A percentile compares a stretch with the other conserved stretches of the same genome.
Evolutionary conservation across 2,113 vertebrate species (phyloP).

Genomic region (Vireo altiloquus): DNA sequence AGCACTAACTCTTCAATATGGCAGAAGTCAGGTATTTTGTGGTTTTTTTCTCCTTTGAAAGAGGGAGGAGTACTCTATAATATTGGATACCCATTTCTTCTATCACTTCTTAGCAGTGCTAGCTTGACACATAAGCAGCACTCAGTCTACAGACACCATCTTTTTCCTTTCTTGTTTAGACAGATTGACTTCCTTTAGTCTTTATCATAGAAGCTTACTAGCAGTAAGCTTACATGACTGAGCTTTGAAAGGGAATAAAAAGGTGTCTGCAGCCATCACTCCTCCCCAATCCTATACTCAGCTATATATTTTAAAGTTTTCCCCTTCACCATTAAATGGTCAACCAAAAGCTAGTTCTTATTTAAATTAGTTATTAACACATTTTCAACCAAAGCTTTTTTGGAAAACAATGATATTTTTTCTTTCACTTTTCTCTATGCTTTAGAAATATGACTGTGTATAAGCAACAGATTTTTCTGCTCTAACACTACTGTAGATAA

Average conservation of each 20-base stretch:
- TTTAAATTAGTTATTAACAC: not conserved
- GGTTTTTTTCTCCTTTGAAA: not conserved
- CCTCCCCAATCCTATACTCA: not conserved
- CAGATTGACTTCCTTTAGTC: not conserved
- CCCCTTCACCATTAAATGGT: not conserved
- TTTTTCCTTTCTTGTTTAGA: not conserved
- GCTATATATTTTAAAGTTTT: not conserved
- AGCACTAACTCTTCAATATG: not conserved
- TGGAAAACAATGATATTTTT: not conserved
- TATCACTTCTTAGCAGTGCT: not conserved
- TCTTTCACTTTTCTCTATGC: not conserved
- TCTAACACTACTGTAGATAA: not conserved
- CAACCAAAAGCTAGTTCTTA: not conserved
- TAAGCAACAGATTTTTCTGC: not conserved
- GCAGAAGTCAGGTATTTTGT: not conserved
- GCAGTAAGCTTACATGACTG: not conserved
- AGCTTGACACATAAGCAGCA: not conserved
- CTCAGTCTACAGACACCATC: not conserved
- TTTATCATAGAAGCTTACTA: not conserved
- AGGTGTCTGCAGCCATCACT: not conserved
- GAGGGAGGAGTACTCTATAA: fast-evolving
- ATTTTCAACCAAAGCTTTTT: not conserved
- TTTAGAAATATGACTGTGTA: not conserved
- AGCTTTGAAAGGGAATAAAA: not conserved
- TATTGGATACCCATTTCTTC: not conserved